phyloP scores from a whole-genome alignment of 1,140 invertebrate species.

The Globodera ellingtonae region DNA sequence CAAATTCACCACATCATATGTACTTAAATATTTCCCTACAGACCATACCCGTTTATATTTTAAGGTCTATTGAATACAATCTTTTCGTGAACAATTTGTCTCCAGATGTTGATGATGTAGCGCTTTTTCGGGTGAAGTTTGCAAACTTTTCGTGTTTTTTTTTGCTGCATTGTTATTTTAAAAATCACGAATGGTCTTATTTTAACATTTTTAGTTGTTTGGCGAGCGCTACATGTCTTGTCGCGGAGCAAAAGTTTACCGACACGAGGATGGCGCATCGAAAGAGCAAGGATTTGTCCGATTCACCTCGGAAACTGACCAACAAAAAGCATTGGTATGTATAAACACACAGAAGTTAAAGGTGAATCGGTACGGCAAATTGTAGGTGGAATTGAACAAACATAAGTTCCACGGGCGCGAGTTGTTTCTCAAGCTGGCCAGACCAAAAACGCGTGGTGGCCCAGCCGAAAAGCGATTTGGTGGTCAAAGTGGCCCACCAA shows the following conservation, averaged over 20 bases:
- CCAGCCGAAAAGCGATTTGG: not conserved
- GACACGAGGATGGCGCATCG: conserved; percentile 53
- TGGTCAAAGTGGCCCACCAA: conserved; percentile 1
- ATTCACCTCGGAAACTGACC: conserved; percentile 60
- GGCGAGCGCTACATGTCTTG: conserved; percentile 55
- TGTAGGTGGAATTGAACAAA: conserved; percentile 59
- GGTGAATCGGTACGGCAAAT: conserved; percentile 8
- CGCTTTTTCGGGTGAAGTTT: conserved; percentile 51
- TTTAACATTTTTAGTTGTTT: conserved; percentile 48
- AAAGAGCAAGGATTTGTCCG: conserved; percentile 56
- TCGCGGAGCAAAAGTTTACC: conserved; percentile 61
- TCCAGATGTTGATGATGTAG: conserved; percentile 50
- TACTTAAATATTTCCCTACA: conserved; percentile 18
- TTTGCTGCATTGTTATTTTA: not conserved
- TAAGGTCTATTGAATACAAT: conserved; percentile 53
- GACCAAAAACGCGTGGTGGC: conserved; percentile 48
- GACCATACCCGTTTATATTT: not conserved
- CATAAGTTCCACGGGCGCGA: conserved; percentile 48
- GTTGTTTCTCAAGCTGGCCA: conserved; percentile 54
- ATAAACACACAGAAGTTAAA: conserved; percentile 17
- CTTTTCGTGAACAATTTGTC: conserved; percentile 58
- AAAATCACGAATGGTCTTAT: conserved; percentile 7
- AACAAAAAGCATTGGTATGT: conserved; percentile 56
- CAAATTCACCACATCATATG: conserved; percentile 54
- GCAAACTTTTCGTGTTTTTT: not conserved